These are phyloP conservation scores for Metopia argyrocephala DNA, from an alignment of 2,888 invertebrate species.

Conservation along the genomic window DNA sequence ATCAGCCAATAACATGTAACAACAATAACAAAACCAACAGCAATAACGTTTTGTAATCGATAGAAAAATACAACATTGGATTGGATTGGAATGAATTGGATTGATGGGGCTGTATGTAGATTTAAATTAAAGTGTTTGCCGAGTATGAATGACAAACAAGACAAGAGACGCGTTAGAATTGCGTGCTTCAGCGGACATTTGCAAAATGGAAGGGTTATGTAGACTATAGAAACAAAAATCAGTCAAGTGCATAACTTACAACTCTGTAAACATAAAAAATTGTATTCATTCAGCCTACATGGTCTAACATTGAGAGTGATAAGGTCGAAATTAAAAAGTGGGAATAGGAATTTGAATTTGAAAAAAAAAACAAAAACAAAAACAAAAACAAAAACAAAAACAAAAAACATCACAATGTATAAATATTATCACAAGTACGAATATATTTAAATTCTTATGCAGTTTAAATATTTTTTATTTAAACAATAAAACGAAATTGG, in stretches of 20 bases:
- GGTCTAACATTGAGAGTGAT: not conserved
- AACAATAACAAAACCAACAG: conserved; percentile 37
- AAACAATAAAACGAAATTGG: conserved; percentile 16
- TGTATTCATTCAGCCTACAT: conserved; percentile 45
- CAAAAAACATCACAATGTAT: conserved; percentile 60
- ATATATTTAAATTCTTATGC: conserved; percentile 48
- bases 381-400: too few relatives aligned
- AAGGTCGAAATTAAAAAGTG: not conserved
- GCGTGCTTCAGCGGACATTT: conserved; percentile 57
- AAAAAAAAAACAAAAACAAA: too few relatives aligned
- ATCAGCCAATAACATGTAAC: conserved; percentile 44
- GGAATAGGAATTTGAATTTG: too few relatives aligned
- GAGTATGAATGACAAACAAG: conserved; percentile 59
- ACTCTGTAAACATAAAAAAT: conserved; percentile 75
- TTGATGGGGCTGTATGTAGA: not conserved
- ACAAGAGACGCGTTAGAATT: conserved; percentile 44
- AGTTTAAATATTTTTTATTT: conserved; percentile 63
- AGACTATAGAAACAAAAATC: conserved; percentile 68
- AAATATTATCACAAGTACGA: conserved; percentile 43
- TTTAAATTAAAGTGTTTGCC: conserved; percentile 36
- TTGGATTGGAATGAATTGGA: conserved; percentile 7
- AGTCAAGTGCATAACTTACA: conserved; percentile 77
- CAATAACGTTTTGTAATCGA: conserved; percentile 60
- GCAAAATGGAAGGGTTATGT: not conserved
- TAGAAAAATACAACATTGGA: conserved; percentile 30